Evolutionary conservation across 2,888 invertebrate genomes (phyloP), one percentile per base, ranked within the genome.

Genomic region (Eremobia ochroleuca): DNA sequence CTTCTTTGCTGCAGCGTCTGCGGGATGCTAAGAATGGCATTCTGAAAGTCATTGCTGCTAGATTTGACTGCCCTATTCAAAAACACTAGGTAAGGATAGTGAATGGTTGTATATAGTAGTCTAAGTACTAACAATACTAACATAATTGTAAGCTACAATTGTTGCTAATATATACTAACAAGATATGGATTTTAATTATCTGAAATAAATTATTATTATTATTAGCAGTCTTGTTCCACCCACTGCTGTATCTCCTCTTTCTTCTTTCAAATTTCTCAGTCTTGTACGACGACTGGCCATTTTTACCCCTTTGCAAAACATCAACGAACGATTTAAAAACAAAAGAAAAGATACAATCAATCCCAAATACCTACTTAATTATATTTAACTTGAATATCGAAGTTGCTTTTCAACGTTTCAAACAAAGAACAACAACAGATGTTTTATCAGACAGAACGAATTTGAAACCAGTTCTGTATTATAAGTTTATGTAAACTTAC

Each of bases 351-450:
- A 40, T 55, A 4, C n/a, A 4, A 55, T 4, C 31, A 31, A 79
- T 46, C 15, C 34, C 13, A 58, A 58, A 62, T 69, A 8, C 28
- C 49, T 55, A 71, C 18, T 40, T 34, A 72, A 76, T 84, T 68
- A 81, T 4, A 73, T 78, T 83, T 80, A 80, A 76, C 66, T 61
- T 58, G 34, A 69, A 76, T 62, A 75, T 46, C 31, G 49, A 75
- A 72, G 58, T n/a, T 25, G 62, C 1, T 73, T 55, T 59, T 34
- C 25, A 58, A 58, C 34, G 25, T 37, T 37, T 67, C 25, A 69
- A 85, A 87, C 87, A 88, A 88, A 84, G 78, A 67, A 77, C 34
- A 34, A 34, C 8, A 75, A 58, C 78, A 79, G 78, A 81, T 83
- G 81, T 76, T 78, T 37, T 68, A 68, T 46, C 66, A 65, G 65